Evolutionary conservation across 2,888 invertebrate species (phyloP), one percentile per base, ranked within the genome.

Genomic region (Hymenopus coronatus): DNA sequence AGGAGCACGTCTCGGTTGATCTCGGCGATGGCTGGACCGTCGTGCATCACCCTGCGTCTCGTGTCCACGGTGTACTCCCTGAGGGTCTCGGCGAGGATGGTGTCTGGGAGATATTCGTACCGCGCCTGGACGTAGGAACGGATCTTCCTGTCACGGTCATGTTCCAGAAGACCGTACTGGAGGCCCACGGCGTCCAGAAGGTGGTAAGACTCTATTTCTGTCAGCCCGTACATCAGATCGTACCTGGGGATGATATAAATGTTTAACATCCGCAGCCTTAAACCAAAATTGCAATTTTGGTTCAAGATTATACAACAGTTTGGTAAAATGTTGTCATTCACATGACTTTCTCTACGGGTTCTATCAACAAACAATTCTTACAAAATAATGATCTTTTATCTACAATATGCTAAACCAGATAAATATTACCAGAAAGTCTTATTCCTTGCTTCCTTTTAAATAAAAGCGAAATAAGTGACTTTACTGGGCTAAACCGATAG

Each of bases 161-260:
- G 95, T 92, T 97, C 96, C 90, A 96, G 93, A 92, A 98, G 94
- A 27, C 97, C 97, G 90, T 96, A 95, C 89, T 96, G 95, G 33
- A 97, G 93, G 90, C 96, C 96, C 84, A 96, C 95, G 27, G 96
- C 96, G 88, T 96, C 96, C 91, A 97, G 94, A 90, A 96, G 94
- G 92, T 97, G 96, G 92, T 97, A 96, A 91, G 96, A 96, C 93
- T 98, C 98, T 91, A 96, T 93, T 93, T 97, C 97, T 28, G 97
- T 97, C 88, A 98, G 96, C 30, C 98, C 98, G 92, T 97, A 97
- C 93, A 98, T 94, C 91, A 98, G 94, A 93, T 98, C 98, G 93
- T 97, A 98, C 91, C 97, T 97, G 93, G 20, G 6, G 54, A 46
- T 6, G n/a, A n/a, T n/a, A n/a, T n/a, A n/a, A n/a, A n/a, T n/a